Base-by-base conservation (phyloP, 2,113 vertebrate species). In the Actenoides lindsayi region DNA sequence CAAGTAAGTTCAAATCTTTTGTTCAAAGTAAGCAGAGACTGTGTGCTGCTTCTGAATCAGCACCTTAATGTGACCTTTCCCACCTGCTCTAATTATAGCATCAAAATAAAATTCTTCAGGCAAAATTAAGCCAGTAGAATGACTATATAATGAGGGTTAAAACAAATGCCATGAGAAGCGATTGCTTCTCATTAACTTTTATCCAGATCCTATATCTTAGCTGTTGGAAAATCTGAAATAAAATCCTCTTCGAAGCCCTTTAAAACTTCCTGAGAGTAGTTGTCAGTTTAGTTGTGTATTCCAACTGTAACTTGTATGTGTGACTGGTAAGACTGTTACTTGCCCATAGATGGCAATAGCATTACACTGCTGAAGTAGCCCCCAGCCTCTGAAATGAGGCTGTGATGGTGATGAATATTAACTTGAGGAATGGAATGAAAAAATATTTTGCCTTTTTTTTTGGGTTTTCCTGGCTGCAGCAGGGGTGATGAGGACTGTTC, bases 291-390 rank as follows among this genome's bases (percentile, higher is more conserved):
- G 51, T 17, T 39, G 44, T 7, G 11, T 31, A 42, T 76, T 84
- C 48, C 1, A 4, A 30, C 51, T 75, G 73, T 25, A 51, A 56
- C 53, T 67, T 35, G 16, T 42, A 37, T 16, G 4, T 65, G 6
- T 75, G n/a, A 41, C 63, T 80, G 71, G 69, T 62, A 54, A 77
- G 46, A 42, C 48, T 64, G 15, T 71, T 76, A 44, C 39, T 90
- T 96, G 94, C 91, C 96, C 75, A 41, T 93, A 96, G 95, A 89
- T 96, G 96, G 94, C 92, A 96, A 93, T 78, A 95, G 81, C 41
- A 92, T 84, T 89, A 87, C 77, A 46, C 75, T 25, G n/a, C 28
- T 89, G 37, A 82, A 91, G 59, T 83, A 89, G 70, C 78, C 89
- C 83, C 74, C 70, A 63, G 65, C 62, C 83, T 82, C 3, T 50